Evolutionary conservation across 1,140 invertebrate genomes (phyloP).

Genomic region (Thalassaphorura encarpata): DNA sequence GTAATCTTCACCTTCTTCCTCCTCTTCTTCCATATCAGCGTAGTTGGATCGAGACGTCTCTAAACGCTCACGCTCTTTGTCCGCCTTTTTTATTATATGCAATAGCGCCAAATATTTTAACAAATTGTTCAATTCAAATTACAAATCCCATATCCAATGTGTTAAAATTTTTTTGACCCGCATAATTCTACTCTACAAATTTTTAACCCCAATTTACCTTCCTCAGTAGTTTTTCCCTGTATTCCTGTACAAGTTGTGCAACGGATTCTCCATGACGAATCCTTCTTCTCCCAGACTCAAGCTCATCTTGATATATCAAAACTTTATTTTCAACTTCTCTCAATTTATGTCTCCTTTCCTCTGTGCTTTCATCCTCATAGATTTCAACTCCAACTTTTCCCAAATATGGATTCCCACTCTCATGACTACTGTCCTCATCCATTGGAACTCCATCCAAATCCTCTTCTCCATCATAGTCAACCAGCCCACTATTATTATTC

Average conservation of each 20-base stretch:
- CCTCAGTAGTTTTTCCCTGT: slow-evolving; percentile 76
- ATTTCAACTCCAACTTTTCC: slow-evolving; percentile 7
- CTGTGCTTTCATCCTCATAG: slow-evolving; percentile 43
- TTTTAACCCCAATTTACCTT: slow-evolving; percentile 46
- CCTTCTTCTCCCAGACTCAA: slow-evolving; percentile 70
- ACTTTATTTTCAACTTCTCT: slow-evolving; percentile 90
- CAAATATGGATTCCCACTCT: background rate
- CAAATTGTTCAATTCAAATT: background rate
- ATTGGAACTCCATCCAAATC: slow-evolving; percentile 34
- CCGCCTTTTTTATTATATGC: too few relatives aligned
- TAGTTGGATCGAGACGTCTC: too few relatives aligned
- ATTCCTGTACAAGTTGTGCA: slow-evolving; percentile 61
- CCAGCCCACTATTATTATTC: background rate
- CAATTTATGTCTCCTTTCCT: slow-evolving; percentile 70
- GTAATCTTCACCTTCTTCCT: background rate
- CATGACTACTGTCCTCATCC: slow-evolving; percentile 26
- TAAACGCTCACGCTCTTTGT: background rate
- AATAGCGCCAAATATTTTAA: too few relatives aligned
- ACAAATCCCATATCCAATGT: background rate
- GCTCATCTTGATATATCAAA: slow-evolving; percentile 90
- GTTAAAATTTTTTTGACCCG: background rate
- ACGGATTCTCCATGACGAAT: slow-evolving; percentile 68
- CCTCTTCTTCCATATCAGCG: background rate
- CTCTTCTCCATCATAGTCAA: slow-evolving; percentile 10
- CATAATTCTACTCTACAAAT: background rate